Conservation (phyloP, 2,113 vertebrate species). For the Vidua chalybeata region DNA sequence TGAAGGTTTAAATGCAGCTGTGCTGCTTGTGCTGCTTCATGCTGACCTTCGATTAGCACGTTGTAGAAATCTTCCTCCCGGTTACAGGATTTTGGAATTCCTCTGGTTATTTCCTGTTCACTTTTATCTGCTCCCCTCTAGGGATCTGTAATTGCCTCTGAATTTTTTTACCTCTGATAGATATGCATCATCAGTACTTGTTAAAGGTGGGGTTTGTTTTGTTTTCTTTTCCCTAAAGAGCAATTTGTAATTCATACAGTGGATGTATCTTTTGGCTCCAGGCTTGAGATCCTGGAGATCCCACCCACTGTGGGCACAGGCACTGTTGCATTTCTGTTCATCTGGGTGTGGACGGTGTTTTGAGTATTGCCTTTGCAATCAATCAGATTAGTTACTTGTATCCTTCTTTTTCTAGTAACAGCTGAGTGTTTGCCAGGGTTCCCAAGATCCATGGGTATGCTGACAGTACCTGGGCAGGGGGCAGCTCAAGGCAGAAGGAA, state of each 20-base stretch:
- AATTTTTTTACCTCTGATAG: background rate
- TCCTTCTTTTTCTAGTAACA: background rate
- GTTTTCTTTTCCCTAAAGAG: background rate
- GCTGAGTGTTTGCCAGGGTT: background rate
- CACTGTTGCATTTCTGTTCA: background rate
- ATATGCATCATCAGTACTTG: background rate
- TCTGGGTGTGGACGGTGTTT: background rate
- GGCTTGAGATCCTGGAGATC: background rate
- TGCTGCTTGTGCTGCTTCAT: background rate
- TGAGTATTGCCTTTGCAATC: background rate
- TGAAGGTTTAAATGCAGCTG: background rate
- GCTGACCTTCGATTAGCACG: background rate
- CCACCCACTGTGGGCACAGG: background rate
- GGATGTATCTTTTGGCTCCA: background rate
- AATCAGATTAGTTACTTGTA: background rate
- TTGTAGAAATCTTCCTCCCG: background rate
- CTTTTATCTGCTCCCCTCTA: background rate
- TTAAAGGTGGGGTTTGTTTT: background rate
- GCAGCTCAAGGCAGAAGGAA: background rate
- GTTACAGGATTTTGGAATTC: conserved; percentile 6
- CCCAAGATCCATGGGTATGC: background rate
- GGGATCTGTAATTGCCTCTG: background rate
- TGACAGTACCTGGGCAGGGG: background rate
- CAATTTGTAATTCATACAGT: conserved; percentile 1
- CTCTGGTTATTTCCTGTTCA: background rate